Evolutionary conservation across 2,888 invertebrate genomes (phyloP), one percentile per base, ranked within the genome.

Genomic region (Acleris sparsana): DNA sequence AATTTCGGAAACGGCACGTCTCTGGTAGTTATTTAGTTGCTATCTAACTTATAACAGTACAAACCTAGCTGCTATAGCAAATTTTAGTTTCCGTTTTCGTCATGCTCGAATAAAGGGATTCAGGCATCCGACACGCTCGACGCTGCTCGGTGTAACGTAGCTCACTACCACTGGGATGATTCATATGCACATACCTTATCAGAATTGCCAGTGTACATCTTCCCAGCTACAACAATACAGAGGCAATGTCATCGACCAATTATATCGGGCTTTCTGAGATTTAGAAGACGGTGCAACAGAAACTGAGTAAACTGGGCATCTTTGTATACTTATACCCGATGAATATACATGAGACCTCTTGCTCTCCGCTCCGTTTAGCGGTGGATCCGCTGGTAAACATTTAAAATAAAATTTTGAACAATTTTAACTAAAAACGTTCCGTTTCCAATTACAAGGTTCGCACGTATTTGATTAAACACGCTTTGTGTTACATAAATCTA

Each of bases 321-420:
- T 46, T 25, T 3, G 25, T 43, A 44, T 25, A 46, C n/a, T n/a
- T n/a, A n/a, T 62, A 43, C 39, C 22, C 55, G 44, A 61, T 56
- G 60, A 61, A 65, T 65, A 65, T 65, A 65, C 60, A 61, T 65
- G 46, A 61, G 51, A 16, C 11, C 16, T 25, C 22, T 43, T 22
- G n/a, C 55, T 43, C 17, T 11, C 5, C 4, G 25, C 1, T n/a
- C 3, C 16, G 22, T 11, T 49, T 2, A 3, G 1, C 18, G 16
- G 25, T 20, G 17, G 46, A 33, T 33, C 11, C 9, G 33, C 43
- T 55, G 7, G 5, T 6, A 25, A 22, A 16, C 25, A 33, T 11
- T 53, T 64, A 17, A 46, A 60, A 49, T 43, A 44, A 65, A 60
- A 49, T 33, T n/a, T 46, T 13, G 48, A 20, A 17, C 52, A 44